Evolutionary conservation across 2,113 vertebrate species (phyloP).

Genomic region (Neodontobutis hainanensis): DNA sequence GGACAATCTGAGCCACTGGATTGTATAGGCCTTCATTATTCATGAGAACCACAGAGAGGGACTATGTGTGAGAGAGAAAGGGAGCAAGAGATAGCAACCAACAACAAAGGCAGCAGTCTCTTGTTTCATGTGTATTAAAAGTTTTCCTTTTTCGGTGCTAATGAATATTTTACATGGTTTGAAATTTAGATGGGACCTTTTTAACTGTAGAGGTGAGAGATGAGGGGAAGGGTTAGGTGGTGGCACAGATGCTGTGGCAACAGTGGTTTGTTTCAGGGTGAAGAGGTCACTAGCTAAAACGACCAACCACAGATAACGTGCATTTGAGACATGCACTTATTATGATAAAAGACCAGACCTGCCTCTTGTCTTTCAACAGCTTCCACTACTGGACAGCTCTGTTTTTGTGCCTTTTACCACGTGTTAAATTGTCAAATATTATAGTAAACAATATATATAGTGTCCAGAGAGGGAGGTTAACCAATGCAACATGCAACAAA

Average conservation of each 20-base stretch:
- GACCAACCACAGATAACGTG: not conserved
- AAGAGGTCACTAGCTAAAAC: conserved; percentile 43
- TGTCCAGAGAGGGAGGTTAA: no score
- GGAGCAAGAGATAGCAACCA: conserved; percentile 62
- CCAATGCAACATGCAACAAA: no score
- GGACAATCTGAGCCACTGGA: conserved; percentile 78
- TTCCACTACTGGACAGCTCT: not conserved
- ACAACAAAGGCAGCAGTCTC: conserved; percentile 69
- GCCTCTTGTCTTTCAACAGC: not conserved
- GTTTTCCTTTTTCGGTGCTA: conserved; percentile 73
- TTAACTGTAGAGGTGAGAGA: conserved; percentile 57
- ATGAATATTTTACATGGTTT: conserved; percentile 81
- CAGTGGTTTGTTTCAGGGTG: conserved; percentile 45
- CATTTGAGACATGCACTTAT: not conserved
- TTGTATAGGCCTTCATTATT: conserved; percentile 81
- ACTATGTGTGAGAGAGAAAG: conserved; percentile 52
- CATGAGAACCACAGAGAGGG: conserved; percentile 74
- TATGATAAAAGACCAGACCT: not conserved
- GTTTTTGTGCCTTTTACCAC: no score
- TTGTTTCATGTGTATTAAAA: conserved; percentile 81
- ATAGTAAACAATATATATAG: no score
- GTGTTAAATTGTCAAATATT: no score
- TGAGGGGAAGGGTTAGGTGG: conserved; percentile 52
- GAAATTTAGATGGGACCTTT: conserved; percentile 75
- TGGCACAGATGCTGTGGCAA: conserved; percentile 41